phyloP scores from a whole-genome alignment of 2,113 vertebrate species.

The Pedionomus torquatus region DNA sequence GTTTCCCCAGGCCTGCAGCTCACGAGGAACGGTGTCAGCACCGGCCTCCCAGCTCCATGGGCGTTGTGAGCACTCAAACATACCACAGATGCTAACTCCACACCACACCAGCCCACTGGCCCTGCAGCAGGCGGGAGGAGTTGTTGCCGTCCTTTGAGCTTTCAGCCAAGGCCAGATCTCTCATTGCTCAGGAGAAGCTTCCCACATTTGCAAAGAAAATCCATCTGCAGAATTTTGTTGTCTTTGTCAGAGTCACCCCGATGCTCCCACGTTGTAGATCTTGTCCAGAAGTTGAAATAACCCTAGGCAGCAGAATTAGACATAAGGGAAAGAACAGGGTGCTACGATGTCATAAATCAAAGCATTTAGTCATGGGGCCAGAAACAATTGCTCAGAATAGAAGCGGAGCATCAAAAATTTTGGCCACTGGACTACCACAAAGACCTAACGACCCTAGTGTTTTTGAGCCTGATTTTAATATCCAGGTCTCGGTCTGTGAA shows the following conservation, averaged over 20 bases:
- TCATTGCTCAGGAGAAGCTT: background rate
- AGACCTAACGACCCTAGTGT: background rate
- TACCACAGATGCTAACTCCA: background rate
- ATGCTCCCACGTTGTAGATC: background rate
- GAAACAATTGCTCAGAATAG: slow-evolving; percentile 23
- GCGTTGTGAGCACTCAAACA: background rate
- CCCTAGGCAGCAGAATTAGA: background rate
- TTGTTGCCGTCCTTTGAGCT: background rate
- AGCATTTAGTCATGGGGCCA: background rate
- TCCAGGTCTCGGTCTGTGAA: background rate
- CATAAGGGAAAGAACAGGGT: background rate
- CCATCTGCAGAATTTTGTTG: background rate
- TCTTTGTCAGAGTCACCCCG: background rate
- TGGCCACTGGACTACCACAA: background rate
- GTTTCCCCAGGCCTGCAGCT: background rate
- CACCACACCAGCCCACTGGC: background rate
- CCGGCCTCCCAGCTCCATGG: background rate
- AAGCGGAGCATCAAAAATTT: background rate
- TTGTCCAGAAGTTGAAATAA: background rate
- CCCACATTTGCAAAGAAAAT: background rate
- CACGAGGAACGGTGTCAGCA: background rate
- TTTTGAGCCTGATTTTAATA: background rate
- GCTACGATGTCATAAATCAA: background rate
- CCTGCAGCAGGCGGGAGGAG: background rate
- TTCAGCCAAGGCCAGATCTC: background rate